phyloP scores from a whole-genome alignment of 1,140 invertebrate genomes.

The Holcopasites calliopsidis region DNA sequence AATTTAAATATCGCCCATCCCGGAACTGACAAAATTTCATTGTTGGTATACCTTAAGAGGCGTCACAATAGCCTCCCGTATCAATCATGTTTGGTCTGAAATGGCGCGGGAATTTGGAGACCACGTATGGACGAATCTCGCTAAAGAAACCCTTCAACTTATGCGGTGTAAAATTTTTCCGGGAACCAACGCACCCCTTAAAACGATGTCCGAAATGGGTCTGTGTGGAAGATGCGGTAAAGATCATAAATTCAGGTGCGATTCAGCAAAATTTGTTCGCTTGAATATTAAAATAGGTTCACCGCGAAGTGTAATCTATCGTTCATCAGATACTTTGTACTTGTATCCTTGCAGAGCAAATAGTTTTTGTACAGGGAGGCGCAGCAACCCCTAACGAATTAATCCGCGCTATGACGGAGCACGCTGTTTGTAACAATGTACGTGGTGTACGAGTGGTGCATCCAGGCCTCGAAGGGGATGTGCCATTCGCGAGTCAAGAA shows the following conservation, averaged over 20 bases:
- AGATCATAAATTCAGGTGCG: constrained; percentile 73
- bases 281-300: background rate
- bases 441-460: constrained; percentile 90
- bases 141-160: constrained; percentile 42
- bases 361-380: constrained; percentile 93
- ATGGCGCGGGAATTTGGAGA: constrained; percentile 48
- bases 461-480: constrained; percentile 94
- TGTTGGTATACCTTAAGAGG: background rate
- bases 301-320: too few relatives aligned
- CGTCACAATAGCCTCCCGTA: too few relatives aligned
- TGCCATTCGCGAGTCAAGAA: constrained; percentile 87
- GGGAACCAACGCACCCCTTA: constrained; percentile 75
- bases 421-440: constrained; percentile 87
- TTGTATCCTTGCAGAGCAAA: constrained; percentile 84
- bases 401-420: constrained; percentile 88
- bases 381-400: constrained; percentile 91
- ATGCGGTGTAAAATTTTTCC: constrained; percentile 43
- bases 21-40: background rate
- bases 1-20: constrained; percentile 46
- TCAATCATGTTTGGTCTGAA: constrained; percentile 52
- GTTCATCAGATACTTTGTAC: too few relatives aligned
- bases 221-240: constrained; percentile 72
- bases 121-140: constrained; percentile 35
- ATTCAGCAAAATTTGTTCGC: background rate
- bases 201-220: constrained; percentile 73